phyloP scores from a whole-genome alignment of 2,797 vertebrate species.

The Enteromius unitaeniatus region DNA sequence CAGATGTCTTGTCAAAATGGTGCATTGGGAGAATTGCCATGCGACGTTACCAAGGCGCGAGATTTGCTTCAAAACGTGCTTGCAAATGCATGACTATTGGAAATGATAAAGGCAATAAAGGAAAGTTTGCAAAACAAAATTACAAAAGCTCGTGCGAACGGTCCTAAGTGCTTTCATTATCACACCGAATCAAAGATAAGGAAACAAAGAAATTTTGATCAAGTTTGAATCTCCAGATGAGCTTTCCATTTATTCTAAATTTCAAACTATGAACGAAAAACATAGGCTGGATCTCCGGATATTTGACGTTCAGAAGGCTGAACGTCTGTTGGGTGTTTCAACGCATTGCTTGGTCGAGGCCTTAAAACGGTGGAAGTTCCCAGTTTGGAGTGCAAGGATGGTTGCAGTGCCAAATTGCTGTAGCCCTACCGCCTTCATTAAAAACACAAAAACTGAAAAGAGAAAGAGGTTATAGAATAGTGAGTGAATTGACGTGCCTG shows the following conservation, averaged over 20 bases:
- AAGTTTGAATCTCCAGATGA: constrained; percentile 64
- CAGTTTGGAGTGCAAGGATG: constrained; percentile 1
- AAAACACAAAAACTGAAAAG: constrained; percentile 15
- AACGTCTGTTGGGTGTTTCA: constrained; percentile 4
- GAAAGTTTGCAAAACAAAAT: constrained; percentile 19
- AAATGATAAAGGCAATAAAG: neutral
- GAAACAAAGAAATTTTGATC: constrained; percentile 74
- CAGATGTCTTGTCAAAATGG: constrained; percentile 28
- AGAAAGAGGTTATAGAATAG: neutral
- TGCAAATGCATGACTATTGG: neutral
- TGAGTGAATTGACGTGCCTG: neutral
- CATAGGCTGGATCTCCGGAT: neutral
- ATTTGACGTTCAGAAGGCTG: neutral
- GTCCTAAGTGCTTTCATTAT: constrained; percentile 44
- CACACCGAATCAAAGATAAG: constrained; percentile 69
- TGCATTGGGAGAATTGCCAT: constrained; percentile 4
- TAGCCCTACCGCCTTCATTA: constrained; percentile 15
- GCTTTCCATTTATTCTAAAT: constrained; percentile 48
- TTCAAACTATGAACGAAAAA: neutral
- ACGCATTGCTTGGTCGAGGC: constrained; percentile 13
- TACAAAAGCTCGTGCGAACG: constrained; percentile 29
- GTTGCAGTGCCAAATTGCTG: constrained; percentile 8
- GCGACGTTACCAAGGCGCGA: too few species aligned
- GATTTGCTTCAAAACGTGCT: constrained; percentile 7
- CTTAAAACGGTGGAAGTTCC: constrained; percentile 30